A percentile compares a stretch with the other conserved stretches of the same genome.
Evolutionary conservation across 2,797 vertebrate species (phyloP).

Genomic region (Myotis daubentonii): DNA sequence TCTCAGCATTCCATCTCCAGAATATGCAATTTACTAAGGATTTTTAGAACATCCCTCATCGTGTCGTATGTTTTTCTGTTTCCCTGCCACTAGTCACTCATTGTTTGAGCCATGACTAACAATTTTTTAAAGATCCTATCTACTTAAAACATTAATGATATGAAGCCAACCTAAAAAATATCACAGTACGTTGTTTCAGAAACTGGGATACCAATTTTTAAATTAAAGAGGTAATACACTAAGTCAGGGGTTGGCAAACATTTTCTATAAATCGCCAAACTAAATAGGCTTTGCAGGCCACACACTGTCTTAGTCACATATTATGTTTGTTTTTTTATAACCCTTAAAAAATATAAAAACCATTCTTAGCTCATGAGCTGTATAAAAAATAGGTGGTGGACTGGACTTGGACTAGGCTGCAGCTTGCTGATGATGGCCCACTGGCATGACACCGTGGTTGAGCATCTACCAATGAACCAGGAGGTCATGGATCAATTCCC

Average conservation of each 20-base stretch:
- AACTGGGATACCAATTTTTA: background rate
- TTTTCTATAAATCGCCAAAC: background rate
- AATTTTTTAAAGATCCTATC: background rate
- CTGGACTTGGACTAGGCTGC: background rate
- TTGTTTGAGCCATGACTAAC: background rate
- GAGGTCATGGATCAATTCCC: too few relatives aligned
- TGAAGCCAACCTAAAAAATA: background rate
- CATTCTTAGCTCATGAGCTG: background rate
- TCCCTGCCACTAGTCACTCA: background rate
- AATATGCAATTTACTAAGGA: background rate
- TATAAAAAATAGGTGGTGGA: background rate
- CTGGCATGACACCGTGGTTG: too few relatives aligned
- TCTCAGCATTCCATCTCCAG: background rate
- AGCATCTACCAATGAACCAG: too few relatives aligned
- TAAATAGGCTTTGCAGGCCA: background rate
- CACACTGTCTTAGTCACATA: background rate
- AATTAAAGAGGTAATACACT: background rate
- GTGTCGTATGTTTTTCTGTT: background rate
- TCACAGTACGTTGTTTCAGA: conserved; percentile 23
- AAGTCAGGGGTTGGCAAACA: background rate
- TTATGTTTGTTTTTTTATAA: background rate
- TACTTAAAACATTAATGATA: conserved; percentile 11
- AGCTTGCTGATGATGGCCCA: background rate
- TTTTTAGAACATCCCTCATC: background rate
- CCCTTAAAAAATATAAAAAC: background rate